Base-by-base conservation (phyloP, 2,888 invertebrate species). In the Abscondita cerata region DNA sequence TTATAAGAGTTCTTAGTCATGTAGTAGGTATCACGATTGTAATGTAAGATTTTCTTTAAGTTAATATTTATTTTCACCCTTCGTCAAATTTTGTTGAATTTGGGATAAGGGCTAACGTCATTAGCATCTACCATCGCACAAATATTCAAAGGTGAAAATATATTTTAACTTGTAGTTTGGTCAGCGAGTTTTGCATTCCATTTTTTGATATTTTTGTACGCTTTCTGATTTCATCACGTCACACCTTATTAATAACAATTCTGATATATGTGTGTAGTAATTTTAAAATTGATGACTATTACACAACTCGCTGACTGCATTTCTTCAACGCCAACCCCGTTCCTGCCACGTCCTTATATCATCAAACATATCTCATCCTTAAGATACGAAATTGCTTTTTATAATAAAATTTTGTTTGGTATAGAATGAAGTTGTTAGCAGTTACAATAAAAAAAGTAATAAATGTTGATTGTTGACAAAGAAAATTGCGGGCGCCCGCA, bases 331-430 rank as follows among this genome's bases (percentile, higher is more conserved):
- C 53, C 36, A 31, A 52, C 34, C 52, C 53, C 15, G 13, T 57
- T 52, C 44, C 50, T 48, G 11, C 41, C 56, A 33, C 51, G 51
- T 41, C 50, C 46, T 56, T 48, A 64, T 64, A 64, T 64, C 63
- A 57, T 60, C 60, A 65, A 65, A 76, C 76, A 76, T 76, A 77
- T 76, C 76, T 76, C 75, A 76, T 76, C 69, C 68, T 66, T 56
- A 67, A 65, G 66, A 70, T 69, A 75, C 74, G 70, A 70, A 74
- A 69, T 72, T 74, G 75, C 76, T 77, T 76, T 75, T 76, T 76
- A 75, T 76, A 75, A 68, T 70, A 67, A 68, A 68, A 68, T 68
- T 61, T 61, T 71, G 69, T 72, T 72, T 70, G 67, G 72, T 66
- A 72, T 75, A 75, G 71, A 69, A 71, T 68, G 71, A 69, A 73